Evolutionary conservation across 2,888 invertebrate species (phyloP).

Genomic region (Sycophila texana): DNA sequence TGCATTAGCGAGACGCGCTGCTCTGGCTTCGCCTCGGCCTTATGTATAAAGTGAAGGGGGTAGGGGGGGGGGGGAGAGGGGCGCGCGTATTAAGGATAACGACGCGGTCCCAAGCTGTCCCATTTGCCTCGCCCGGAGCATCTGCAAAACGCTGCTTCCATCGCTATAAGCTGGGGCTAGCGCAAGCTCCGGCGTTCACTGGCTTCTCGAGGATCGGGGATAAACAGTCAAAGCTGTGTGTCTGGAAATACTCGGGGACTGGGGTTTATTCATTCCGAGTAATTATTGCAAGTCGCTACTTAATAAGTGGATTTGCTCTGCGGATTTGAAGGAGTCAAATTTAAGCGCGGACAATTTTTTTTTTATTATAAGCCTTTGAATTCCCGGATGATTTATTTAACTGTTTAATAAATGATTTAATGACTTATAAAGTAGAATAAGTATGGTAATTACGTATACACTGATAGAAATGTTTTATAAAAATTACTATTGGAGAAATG

Average conservation of each 20-base stretch:
- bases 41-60: no score
- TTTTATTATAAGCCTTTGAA: no score
- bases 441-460: no score
- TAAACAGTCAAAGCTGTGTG: background rate
- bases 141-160: constrained; percentile 19
- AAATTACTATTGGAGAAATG: no score
- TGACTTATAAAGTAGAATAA: no score
- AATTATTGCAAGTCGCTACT: background rate
- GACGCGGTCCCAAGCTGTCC: constrained; percentile 8
- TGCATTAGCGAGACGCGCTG: constrained; percentile 33
- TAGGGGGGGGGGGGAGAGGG: constrained; percentile 7
- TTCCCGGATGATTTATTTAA: no score
- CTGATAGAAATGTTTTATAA: no score
- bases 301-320: no score
- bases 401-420: no score
- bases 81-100: constrained; percentile 44
- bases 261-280: background rate
- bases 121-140: constrained; percentile 14
- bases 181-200: background rate
- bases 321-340: no score
- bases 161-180: background rate
- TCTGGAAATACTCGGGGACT: background rate
- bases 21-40: background rate
- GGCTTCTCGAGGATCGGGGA: background rate
- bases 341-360: no score